Base-by-base conservation (phyloP, 1,140 invertebrate genomes). In the Drosophila ananassae region DNA sequence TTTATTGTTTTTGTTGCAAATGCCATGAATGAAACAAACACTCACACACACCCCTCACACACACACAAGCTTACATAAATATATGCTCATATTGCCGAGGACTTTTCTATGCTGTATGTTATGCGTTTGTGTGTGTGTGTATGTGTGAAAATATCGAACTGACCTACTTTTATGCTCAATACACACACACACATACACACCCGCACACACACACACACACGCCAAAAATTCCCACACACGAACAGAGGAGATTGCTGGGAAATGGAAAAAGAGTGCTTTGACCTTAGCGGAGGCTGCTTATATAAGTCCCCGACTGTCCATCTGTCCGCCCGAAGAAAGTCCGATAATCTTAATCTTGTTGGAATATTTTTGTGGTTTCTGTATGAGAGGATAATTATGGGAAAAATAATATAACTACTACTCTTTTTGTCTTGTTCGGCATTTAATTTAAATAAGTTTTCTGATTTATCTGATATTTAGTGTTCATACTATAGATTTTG, bases 121-220 rank as follows among this genome's bases (percentile, higher is more conserved):
- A 52, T 54, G 73, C 34, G 58, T 69, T 57, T 52, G 54, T 69
- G 61, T 52, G 54, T 60, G 52, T 72, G 54, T 58, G 39, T 24
- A 48, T 78, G 66, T 68, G 82, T 73, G 58, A 71, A 81, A 85
- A 82, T 85, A 85, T 85, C 82, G 82, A 87, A 89, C 82, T 87
- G 82, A 87, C 82, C 82, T 87, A 87, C 74, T 87, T 87, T 81
- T 61, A 58, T 78, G 75, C 66, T 71, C 72, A 56, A 81, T 67
- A 68, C 73, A 75, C 67, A 63, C 56, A 61, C 72, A 73, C 54
- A 63, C 21, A 51, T 21, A 41, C 37, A 58, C 50, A 41, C 37
- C 54, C 50, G 52, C 28, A 54, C 28, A 59, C 22, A 62, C 28
- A 52, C 24, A 39, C 7, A 41, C 39, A 41, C 39, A 37, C 77